These are phyloP conservation scores for Volucella inflata DNA, from an alignment of 2,888 invertebrate genomes.

Conservation along the genomic window DNA sequence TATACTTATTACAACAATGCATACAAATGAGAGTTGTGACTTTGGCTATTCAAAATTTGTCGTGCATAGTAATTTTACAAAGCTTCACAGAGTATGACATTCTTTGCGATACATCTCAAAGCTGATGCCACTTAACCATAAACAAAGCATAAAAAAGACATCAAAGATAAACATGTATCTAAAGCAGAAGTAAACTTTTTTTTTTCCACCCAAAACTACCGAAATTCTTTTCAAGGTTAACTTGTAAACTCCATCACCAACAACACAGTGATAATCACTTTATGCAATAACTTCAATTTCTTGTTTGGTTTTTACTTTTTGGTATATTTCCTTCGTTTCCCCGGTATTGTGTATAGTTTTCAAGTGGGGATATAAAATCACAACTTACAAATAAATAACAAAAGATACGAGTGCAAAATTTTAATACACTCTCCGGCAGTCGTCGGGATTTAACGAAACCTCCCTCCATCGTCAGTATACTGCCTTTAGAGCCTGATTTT, in stretches of 20 bases:
- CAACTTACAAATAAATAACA: conserved; percentile 49
- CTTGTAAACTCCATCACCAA: conserved; percentile 26
- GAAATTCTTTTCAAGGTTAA: conserved; percentile 72
- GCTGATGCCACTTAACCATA: background rate
- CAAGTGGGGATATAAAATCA: background rate
- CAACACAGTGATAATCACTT: conserved; percentile 27
- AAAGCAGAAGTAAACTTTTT: conserved; percentile 3
- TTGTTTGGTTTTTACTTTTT: background rate
- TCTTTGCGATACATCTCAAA: conserved; percentile 1
- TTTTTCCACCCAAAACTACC: conserved; percentile 22
- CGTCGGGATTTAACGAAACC: conserved; percentile 61
- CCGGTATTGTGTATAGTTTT: background rate
- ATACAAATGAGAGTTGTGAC: conserved; percentile 50
- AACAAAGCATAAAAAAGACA: conserved; percentile 2
- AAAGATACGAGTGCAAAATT: conserved; percentile 69
- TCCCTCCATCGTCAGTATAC: background rate
- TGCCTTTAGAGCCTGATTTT: background rate
- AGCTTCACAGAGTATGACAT: background rate
- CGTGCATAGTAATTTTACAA: conserved; percentile 45
- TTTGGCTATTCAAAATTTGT: conserved; percentile 51
- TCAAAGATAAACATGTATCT: conserved; percentile 6
- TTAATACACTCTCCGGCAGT: conserved; percentile 61
- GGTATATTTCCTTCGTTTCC: conserved; percentile 4
- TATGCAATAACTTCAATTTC: conserved; percentile 58
- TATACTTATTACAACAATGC: conserved; percentile 25